Evolutionary conservation across 2,113 vertebrate genomes (phyloP), one percentile per base, ranked within the genome.

Genomic region (Istiophorus platypterus): DNA sequence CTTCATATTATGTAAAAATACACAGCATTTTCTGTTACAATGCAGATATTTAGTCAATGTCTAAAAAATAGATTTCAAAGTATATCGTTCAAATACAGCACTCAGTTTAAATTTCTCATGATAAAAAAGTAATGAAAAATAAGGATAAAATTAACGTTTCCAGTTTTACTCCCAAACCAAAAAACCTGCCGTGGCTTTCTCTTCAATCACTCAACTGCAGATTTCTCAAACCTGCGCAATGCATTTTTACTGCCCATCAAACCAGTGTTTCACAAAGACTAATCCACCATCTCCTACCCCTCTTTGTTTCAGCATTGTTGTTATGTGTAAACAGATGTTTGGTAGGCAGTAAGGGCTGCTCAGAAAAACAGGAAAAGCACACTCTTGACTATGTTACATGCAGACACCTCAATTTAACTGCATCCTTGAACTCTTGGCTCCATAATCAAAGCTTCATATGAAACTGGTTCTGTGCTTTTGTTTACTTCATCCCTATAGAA

Each of bases 101-200:
- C 63, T 71, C 64, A 15, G 27, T 56, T 70, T 41, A 26, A 41
- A 56, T 29, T 17, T 65, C 2, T 62, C 41, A 39, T 9, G 10
- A 58, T 79, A 41, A 34, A 65, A 31, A 45, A 79, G 45, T 47
- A 63, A 31, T 47, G 3, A 42, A 72, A 70, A 62, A 34, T 5
- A 1, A 70, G 54, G 78, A 87, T 57, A 66, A 80, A 67, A 85
- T 66, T 7, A 15, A 26, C 15, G 27, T 56, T 82, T 86, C 87
- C 78, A 82, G 72, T 82, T 89, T 67, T 62, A 74, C 37, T 56
- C 20, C 26, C 31, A 59, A 59, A 18, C 26, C 68, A 22, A 59
- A 41, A 72, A 76, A 47, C 52, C 47, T 49, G 42, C 31, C 20
- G 9, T 7, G 13, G 37, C n/a, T 11, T 26, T 78, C 41, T 37